Conservation (phyloP, 2,888 invertebrate species). For the Tiliacea citrago region DNA sequence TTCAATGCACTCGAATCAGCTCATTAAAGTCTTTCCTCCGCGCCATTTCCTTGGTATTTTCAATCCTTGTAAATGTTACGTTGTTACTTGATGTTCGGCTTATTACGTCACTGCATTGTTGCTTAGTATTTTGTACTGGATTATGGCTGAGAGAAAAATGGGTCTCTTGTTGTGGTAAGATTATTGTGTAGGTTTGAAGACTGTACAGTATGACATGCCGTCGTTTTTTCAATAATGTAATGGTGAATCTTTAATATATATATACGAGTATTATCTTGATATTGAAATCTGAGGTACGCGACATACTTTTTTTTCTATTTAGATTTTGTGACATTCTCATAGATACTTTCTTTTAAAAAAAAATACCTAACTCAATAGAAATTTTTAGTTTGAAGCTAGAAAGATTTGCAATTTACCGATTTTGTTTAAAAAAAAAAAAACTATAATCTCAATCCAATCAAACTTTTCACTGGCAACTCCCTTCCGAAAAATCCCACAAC, state of each 20-base stretch:
- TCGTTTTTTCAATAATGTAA: background rate
- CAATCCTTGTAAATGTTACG: conserved; percentile 67
- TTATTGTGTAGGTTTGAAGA: background rate
- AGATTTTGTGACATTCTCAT: too few relatives aligned
- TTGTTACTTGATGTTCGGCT: conserved; percentile 69
- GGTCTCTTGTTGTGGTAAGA: conserved; percentile 2
- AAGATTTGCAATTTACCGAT: too few relatives aligned
- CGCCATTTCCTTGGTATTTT: conserved; percentile 83
- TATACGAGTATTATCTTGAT: too few relatives aligned
- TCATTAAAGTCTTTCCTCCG: conserved; percentile 82
- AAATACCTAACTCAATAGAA: too few relatives aligned
- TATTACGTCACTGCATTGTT: conserved; percentile 68
- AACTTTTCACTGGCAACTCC: background rate
- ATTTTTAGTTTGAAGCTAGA: too few relatives aligned
- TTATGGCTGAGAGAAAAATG: conserved; percentile 39
- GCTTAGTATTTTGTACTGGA: conserved; percentile 34
- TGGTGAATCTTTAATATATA: too few relatives aligned
- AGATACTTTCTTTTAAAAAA: too few relatives aligned
- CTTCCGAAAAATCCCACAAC: background rate
- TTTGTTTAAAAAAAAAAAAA: background rate
- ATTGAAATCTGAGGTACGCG: background rate
- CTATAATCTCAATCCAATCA: background rate
- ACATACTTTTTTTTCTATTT: too few relatives aligned
- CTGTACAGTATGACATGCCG: background rate
- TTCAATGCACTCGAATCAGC: conserved; percentile 80